Evolutionary conservation across 2,888 invertebrate species (phyloP).

Genomic region (Drosophila mimetica): DNA sequence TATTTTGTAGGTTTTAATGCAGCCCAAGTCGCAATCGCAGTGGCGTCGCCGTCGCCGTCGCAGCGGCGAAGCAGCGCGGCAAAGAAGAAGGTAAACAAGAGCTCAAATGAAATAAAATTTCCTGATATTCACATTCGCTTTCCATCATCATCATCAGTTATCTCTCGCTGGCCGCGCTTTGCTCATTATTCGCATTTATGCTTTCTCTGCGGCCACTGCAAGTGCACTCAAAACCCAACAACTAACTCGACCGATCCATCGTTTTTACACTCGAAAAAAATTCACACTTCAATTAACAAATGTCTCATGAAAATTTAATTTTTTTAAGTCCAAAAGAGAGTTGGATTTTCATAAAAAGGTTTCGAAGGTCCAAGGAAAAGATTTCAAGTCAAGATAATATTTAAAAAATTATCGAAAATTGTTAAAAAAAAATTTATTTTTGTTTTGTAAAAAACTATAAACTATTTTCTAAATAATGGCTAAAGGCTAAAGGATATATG

Average conservation of each 20-base stretch:
- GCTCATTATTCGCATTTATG: constrained; percentile 79
- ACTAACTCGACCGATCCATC: constrained; percentile 39
- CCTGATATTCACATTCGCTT: constrained; percentile 51
- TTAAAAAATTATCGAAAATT: no score
- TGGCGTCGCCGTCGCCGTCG: constrained; percentile 30
- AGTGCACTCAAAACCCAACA: constrained; percentile 45
- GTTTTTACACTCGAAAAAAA: constrained; percentile 14
- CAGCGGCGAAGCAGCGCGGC: constrained; percentile 20
- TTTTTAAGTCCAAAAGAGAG: no score
- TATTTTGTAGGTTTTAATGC: constrained; percentile 75
- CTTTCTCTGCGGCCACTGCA: constrained; percentile 61
- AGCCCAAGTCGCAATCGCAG: constrained; percentile 55
- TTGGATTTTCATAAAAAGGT: no score
- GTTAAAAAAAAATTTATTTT: no score
- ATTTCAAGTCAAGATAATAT: no score
- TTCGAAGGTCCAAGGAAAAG: no score
- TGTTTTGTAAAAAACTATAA: no score
- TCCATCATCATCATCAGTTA: constrained; percentile 52
- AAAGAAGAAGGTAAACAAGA: constrained; percentile 34
- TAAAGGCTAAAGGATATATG: no score
- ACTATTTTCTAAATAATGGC: no score
- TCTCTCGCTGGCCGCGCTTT: constrained; percentile 59
- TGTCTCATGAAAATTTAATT: no score
- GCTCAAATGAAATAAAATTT: constrained; percentile 39
- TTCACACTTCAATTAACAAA: not conserved